Conservation (phyloP, 1,140 invertebrate species). For the Tetramorium alpestre region DNA sequence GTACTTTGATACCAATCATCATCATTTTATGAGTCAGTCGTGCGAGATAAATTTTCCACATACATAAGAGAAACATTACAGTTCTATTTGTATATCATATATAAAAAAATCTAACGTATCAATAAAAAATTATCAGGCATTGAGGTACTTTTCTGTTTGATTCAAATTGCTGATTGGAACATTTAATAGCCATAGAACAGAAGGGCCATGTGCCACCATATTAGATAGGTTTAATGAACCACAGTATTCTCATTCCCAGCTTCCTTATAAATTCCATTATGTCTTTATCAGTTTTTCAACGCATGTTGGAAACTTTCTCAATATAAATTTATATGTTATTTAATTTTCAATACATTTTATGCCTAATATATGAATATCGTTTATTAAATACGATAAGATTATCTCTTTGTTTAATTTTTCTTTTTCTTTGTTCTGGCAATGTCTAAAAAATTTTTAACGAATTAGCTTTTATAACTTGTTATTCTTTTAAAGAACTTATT, state of each 20-base stretch:
- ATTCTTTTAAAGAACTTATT: background rate
- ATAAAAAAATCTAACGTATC: background rate
- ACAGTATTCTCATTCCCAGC: background rate
- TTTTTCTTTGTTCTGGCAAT: background rate
- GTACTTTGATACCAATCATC: background rate
- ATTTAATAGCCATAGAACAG: constrained; percentile 43
- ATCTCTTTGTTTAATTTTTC: background rate
- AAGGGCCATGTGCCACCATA: constrained; percentile 54
- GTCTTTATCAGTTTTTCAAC: background rate
- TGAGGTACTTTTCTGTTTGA: constrained; percentile 27
- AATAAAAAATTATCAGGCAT: constrained; percentile 7
- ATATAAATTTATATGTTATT: background rate
- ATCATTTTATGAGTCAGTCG: constrained; percentile 23
- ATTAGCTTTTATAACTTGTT: background rate
- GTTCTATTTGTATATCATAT: background rate
- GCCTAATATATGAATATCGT: background rate
- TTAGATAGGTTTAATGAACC: background rate
- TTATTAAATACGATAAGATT: background rate
- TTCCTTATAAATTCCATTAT: constrained; percentile 17
- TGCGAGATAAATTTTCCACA: constrained; percentile 21
- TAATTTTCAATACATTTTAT: constrained; percentile 1
- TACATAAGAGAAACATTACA: background rate
- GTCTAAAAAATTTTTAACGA: background rate
- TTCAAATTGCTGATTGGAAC: constrained; percentile 49
- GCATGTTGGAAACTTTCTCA: background rate